These are phyloP conservation scores for Perithous albicinctus DNA, from an alignment of 2,888 invertebrate species.

Conservation along the genomic window DNA sequence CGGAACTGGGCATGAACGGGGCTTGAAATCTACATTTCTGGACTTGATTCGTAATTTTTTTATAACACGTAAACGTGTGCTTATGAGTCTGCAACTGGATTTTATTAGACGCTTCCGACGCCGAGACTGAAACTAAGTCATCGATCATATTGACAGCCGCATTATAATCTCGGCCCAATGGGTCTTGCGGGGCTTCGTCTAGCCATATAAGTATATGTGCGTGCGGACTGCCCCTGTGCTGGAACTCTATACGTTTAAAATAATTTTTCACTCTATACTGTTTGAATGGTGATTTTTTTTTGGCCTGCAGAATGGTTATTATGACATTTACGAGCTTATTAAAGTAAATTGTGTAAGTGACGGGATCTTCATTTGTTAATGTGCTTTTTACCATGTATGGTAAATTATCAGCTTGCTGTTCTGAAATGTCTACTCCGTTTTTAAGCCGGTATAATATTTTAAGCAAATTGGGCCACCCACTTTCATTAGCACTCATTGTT, in stretches of 20 bases:
- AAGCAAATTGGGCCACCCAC: slow-evolving; percentile 79
- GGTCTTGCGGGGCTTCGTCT: background rate
- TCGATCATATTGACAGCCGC: slow-evolving; percentile 67
- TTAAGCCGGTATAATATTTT: slow-evolving; percentile 77
- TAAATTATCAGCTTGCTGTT: no score
- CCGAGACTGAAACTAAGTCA: slow-evolving; percentile 70
- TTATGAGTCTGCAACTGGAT: slow-evolving; percentile 72
- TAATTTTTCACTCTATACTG: slow-evolving; percentile 75
- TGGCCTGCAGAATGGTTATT: slow-evolving; percentile 76
- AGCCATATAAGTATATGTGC: slow-evolving; percentile 82
- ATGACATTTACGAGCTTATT: slow-evolving; percentile 79
- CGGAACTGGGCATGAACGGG: slow-evolving; percentile 74
- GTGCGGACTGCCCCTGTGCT: slow-evolving; percentile 82
- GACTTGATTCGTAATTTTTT: slow-evolving; percentile 66
- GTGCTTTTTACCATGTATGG: slow-evolving; percentile 63
- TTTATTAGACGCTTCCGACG: slow-evolving; percentile 67
- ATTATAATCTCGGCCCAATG: no score
- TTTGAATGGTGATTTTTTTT: slow-evolving; percentile 76
- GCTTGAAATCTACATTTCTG: slow-evolving; percentile 76
- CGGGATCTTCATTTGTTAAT: slow-evolving; percentile 70
- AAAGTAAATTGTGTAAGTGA: slow-evolving; percentile 78
- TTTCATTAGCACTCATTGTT: slow-evolving; percentile 83
- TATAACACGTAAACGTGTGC: slow-evolving; percentile 75
- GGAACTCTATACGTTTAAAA: slow-evolving; percentile 81
- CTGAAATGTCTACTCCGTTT: slow-evolving; percentile 18